phyloP scores from a whole-genome alignment of 2,113 vertebrate species.

The Centropristis striata region DNA sequence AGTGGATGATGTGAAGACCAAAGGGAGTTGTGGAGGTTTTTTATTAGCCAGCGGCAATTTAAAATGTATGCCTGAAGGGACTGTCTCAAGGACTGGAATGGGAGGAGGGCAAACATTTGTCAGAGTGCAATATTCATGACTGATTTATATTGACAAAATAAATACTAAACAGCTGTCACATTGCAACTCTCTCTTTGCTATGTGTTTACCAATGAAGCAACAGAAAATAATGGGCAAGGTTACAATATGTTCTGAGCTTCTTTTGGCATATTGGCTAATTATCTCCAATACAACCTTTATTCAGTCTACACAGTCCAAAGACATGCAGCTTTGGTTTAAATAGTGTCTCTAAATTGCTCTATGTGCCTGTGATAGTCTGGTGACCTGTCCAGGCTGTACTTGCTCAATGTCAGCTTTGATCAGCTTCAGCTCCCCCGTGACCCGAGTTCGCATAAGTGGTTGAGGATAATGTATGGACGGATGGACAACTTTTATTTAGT shows the following conservation, averaged over 20 bases:
- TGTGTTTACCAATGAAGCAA: neutral
- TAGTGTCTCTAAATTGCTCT: too few species aligned
- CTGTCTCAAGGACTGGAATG: neutral
- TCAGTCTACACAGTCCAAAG: too few species aligned
- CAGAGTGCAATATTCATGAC: neutral
- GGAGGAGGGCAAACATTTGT: neutral
- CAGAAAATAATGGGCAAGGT: neutral
- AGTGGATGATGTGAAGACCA: neutral
- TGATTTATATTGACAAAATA: neutral
- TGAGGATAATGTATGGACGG: too few species aligned
- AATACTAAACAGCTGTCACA: neutral
- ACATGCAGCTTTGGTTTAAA: too few species aligned
- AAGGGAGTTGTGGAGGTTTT: neutral
- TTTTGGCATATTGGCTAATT: neutral
- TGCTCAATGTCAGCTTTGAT: too few species aligned
- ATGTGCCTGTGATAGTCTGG: too few species aligned
- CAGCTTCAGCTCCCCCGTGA: too few species aligned
- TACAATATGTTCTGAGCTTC: neutral
- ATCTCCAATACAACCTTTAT: neutral
- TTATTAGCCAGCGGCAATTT: neutral
- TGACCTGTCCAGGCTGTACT: too few species aligned
- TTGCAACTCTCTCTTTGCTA: neutral
- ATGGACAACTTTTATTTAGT: too few species aligned
- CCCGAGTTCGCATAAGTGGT: too few species aligned
- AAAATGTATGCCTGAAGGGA: conserved; percentile 6